These are phyloP conservation scores for Neotoma lepida DNA, from an alignment of 2,113 vertebrate species.

Conservation along the genomic window DNA sequence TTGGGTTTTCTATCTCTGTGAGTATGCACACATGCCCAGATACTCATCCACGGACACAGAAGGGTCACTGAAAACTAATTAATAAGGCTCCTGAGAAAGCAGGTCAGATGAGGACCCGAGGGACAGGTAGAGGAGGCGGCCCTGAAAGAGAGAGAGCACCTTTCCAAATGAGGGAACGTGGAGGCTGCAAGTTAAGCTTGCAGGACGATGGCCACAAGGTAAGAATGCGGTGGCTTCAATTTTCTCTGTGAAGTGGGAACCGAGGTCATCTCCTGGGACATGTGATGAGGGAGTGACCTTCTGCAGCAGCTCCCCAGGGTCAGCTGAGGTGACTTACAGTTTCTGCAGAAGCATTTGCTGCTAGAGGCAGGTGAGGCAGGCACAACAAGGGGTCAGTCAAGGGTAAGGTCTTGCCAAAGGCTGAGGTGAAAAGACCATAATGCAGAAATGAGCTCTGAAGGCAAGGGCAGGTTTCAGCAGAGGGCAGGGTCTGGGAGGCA, in stretches of 20 bases:
- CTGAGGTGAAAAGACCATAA: background rate
- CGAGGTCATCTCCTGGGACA: background rate
- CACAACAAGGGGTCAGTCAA: rapidly evolving
- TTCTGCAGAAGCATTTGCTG: background rate
- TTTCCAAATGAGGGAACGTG: rapidly evolving
- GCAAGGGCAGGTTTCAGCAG: background rate
- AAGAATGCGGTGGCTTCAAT: background rate
- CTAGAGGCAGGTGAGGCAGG: background rate
- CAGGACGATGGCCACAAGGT: background rate
- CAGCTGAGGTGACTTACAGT: background rate
- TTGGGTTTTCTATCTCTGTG: rapidly evolving
- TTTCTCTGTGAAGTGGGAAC: background rate
- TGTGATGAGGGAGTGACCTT: background rate
- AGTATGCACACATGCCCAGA: rapidly evolving
- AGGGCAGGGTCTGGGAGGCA: background rate
- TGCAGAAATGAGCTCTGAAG: background rate
- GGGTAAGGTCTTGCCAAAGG: background rate
- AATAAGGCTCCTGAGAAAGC: background rate
- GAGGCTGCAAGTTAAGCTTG: background rate
- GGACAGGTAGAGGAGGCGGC: background rate
- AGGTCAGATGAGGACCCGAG: background rate
- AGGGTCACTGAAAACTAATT: too few species aligned
- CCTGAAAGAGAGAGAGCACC: background rate
- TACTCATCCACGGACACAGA: background rate
- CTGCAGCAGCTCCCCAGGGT: background rate